Conservation (phyloP, 2,797 vertebrate species). For the Enteromius anoplus region DNA sequence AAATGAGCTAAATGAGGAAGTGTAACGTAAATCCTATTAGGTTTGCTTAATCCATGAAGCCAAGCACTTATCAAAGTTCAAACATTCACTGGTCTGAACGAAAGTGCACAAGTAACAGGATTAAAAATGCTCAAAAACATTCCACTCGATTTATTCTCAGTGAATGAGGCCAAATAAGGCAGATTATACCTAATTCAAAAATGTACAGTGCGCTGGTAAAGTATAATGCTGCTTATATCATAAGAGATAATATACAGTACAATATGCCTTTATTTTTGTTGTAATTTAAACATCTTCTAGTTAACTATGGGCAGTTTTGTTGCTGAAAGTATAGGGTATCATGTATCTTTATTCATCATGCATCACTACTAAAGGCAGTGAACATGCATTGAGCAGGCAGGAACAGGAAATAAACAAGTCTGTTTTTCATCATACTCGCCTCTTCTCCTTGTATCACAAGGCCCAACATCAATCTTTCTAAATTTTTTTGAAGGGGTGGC, state of each 20-base stretch:
- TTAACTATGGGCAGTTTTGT: neutral
- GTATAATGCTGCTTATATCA: slow-evolving; percentile 36
- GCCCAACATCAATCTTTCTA: slow-evolving; percentile 29
- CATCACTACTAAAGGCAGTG: neutral
- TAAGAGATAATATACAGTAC: neutral
- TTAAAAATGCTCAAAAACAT: slow-evolving; percentile 66
- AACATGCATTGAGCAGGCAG: neutral
- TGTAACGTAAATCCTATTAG: slow-evolving; percentile 73
- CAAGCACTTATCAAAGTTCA: slow-evolving; percentile 72
- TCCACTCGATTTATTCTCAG: slow-evolving; percentile 51
- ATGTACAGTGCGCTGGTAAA: slow-evolving; percentile 24
- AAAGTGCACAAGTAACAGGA: slow-evolving; percentile 69
- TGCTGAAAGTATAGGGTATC: neutral
- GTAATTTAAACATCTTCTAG: neutral
- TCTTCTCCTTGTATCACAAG: slow-evolving; percentile 44
- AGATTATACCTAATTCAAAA: slow-evolving; percentile 49
- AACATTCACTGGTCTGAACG: slow-evolving; percentile 65
- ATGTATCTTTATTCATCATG: neutral
- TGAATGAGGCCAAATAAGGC: slow-evolving; percentile 41
- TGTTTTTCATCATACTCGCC: slow-evolving; percentile 35
- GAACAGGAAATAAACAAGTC: slow-evolving; percentile 37
- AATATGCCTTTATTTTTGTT: neutral
- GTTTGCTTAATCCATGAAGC: slow-evolving; percentile 74
- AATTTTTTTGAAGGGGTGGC: slow-evolving; percentile 30
- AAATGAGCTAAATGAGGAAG: slow-evolving; percentile 66